Evolutionary conservation across 2,888 invertebrate genomes (phyloP).

Genomic region (Mellilla xanthometata): DNA sequence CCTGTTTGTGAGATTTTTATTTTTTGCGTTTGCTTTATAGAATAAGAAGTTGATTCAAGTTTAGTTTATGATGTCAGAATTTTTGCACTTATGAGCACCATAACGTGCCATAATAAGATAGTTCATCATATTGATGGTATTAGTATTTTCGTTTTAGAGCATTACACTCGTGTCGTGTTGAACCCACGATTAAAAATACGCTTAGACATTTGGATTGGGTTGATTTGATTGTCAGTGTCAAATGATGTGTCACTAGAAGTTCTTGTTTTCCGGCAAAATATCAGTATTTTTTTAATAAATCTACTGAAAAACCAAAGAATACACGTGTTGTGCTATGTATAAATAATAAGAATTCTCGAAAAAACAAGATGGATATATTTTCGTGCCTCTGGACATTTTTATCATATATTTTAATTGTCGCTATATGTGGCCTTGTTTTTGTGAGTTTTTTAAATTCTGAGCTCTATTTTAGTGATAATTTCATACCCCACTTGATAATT

Average conservation of each 20-base stretch:
- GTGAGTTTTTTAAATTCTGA: constrained; percentile 39
- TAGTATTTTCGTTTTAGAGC: too few species aligned
- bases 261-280: constrained; percentile 9
- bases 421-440: constrained; percentile 37
- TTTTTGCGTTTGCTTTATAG: too few species aligned
- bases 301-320: not conserved
- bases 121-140: too few species aligned
- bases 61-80: too few species aligned
- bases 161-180: too few species aligned
- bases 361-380: constrained; percentile 40
- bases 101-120: too few species aligned
- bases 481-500: too few species aligned
- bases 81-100: too few species aligned
- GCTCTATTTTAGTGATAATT: not conserved
- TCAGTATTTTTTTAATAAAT: not conserved
- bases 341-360: not conserved
- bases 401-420: constrained; percentile 38
- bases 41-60: too few species aligned
- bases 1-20: constrained; percentile 48
- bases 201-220: too few species aligned
- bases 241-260: not conserved
- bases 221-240: not conserved
- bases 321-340: constrained; percentile 2
- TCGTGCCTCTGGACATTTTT: constrained; percentile 36
- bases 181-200: too few species aligned